Percentiles rank a stretch among this genome's conserved stretches.
These are phyloP conservation scores for Lytechinus variegatus DNA, from an alignment of 35 echinoderm and acorn worm species.

Conservation along the genomic window DNA sequence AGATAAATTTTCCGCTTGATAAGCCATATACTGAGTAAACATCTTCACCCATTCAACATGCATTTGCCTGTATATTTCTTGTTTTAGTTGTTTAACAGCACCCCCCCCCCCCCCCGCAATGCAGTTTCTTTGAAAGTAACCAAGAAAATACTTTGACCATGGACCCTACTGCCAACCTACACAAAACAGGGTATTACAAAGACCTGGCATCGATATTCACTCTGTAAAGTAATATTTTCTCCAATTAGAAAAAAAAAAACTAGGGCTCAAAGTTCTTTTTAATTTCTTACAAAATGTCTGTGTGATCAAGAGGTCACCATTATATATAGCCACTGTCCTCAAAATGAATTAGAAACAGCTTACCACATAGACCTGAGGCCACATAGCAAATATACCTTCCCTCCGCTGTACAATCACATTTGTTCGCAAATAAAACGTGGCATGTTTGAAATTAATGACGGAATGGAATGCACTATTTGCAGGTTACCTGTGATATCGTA, in stretches of 20 bases:
- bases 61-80: neutral
- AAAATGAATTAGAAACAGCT: neutral
- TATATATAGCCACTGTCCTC: neutral
- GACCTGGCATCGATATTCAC: neutral
- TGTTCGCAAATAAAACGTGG: constrained; percentile 30
- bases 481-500: neutral
- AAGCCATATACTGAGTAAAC: neutral
- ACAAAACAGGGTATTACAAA: neutral
- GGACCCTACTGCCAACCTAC: neutral
- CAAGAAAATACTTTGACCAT: neutral
- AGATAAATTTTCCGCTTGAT: neutral
- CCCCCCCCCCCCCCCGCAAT: neutral
- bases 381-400: neutral
- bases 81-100: neutral
- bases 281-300: too few relatives aligned
- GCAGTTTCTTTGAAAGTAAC: neutral
- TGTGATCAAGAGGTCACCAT: neutral
- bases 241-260: too few relatives aligned
- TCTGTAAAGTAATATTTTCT: too few relatives aligned
- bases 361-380: neutral
- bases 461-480: constrained; percentile 32
- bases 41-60: neutral
- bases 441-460: constrained; percentile 24
- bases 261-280: too few relatives aligned
- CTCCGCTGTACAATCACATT: neutral